Percentiles rank a stretch among this genome's conserved stretches.
phyloP scores from a whole-genome alignment of 2,888 invertebrate genomes.

The Folsomia manolachei region DNA sequence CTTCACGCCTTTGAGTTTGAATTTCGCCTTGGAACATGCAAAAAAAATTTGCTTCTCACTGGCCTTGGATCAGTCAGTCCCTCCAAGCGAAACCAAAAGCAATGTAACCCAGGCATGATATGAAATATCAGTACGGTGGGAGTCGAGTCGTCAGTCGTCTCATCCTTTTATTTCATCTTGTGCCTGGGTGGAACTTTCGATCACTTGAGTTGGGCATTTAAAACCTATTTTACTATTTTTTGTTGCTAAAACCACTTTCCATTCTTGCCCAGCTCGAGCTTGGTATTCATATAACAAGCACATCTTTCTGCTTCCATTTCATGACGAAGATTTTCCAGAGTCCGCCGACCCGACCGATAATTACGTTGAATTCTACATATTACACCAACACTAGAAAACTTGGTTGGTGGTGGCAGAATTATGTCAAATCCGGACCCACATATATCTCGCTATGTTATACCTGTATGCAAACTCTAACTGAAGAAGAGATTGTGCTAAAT shows the following conservation, averaged over 20 bases:
- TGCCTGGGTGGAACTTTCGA: not conserved
- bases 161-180: not conserved
- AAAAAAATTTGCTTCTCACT: conserved; percentile 37
- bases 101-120: not conserved
- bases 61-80: conserved; percentile 39
- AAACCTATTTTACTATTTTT: not conserved
- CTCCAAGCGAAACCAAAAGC: conserved; percentile 11
- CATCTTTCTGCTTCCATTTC: no score
- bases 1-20: conserved; percentile 50
- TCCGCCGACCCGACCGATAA: not conserved
- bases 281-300: not conserved
- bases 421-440: not conserved
- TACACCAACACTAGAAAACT: no score
- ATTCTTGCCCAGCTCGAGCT: not conserved
- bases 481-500: no score
- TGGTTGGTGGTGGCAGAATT: no score
- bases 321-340: no score
- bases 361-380: no score
- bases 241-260: not conserved
- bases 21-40: conserved; percentile 47
- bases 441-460: not conserved
- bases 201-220: not conserved
- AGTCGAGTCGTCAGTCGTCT: not conserved
- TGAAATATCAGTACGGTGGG: not conserved
- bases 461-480: no score